These are phyloP conservation scores for Epinotia brunnichana DNA, from an alignment of 2,888 invertebrate genomes.

Conservation along the genomic window DNA sequence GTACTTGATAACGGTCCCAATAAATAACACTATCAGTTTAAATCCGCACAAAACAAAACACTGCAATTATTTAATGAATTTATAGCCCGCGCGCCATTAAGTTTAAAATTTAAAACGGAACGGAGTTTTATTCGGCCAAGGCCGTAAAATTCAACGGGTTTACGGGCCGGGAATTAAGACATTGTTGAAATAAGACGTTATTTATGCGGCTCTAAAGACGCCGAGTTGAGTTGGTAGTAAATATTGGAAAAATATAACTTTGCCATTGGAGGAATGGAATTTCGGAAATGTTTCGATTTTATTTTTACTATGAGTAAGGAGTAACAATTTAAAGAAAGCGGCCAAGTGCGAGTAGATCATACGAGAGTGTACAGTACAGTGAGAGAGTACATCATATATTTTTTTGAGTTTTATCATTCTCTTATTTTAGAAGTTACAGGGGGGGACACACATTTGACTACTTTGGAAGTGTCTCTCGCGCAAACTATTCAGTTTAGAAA, in stretches of 20 bases:
- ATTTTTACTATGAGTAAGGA: too few species aligned
- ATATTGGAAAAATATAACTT: constrained; percentile 24
- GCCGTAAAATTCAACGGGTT: constrained; percentile 26
- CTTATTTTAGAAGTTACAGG: too few species aligned
- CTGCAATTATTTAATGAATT: constrained; percentile 26
- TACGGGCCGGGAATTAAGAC: constrained; percentile 25
- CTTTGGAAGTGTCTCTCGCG: too few species aligned
- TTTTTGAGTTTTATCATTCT: too few species aligned
- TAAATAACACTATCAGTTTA: constrained; percentile 32
- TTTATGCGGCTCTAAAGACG: constrained; percentile 17
- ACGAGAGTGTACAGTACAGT: too few species aligned
- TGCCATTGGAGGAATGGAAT: constrained; percentile 12
- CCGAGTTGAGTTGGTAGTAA: constrained; percentile 10
- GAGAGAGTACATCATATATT: too few species aligned
- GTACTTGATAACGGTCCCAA: not conserved
- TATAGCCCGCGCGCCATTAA: constrained; percentile 20
- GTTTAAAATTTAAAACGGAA: constrained; percentile 25
- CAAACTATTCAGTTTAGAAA: too few species aligned
- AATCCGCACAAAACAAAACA: constrained; percentile 9
- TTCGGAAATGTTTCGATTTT: too few species aligned
- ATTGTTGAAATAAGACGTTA: constrained; percentile 31
- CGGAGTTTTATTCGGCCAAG: constrained; percentile 24
- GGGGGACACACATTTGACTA: too few species aligned
- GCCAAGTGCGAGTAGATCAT: too few species aligned
- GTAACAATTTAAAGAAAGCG: too few species aligned